A percentile compares a stretch with the other conserved stretches of the same genome.
Evolutionary conservation across 2,113 vertebrate species (phyloP).

Genomic region (Podarcis raffonei): DNA sequence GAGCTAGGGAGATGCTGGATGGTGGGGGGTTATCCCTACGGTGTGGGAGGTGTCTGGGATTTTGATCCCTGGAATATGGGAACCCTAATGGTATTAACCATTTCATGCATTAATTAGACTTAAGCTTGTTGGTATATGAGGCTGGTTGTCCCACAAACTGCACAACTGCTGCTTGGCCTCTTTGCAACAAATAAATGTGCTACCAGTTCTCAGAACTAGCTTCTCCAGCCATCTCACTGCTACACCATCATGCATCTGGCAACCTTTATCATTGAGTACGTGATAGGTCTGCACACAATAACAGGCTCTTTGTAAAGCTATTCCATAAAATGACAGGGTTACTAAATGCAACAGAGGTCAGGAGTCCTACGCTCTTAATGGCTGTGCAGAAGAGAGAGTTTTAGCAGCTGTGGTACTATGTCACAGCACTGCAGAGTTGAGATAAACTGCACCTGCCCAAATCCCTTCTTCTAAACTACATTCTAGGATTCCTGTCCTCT

Average conservation of each 20-base stretch:
- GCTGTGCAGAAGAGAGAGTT: neutral
- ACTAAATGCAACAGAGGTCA: neutral
- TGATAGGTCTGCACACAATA: neutral
- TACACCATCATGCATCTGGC: neutral
- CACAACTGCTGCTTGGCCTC: too few species aligned
- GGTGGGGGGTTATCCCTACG: too few species aligned
- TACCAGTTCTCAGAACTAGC: neutral
- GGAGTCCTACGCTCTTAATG: neutral
- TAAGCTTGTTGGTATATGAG: too few species aligned
- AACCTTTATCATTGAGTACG: neutral
- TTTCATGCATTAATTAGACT: too few species aligned
- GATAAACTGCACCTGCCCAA: neutral
- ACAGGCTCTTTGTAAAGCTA: neutral
- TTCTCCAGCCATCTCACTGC: neutral
- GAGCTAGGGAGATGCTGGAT: too few species aligned
- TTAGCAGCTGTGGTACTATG: neutral
- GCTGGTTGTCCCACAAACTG: too few species aligned
- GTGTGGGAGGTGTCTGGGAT: too few species aligned
- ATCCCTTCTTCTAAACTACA: neutral
- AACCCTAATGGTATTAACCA: too few species aligned
- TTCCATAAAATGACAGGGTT: neutral
- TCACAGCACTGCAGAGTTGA: too few species aligned
- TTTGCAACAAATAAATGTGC: neutral
- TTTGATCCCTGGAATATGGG: too few species aligned
- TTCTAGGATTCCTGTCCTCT: neutral